These are phyloP conservation scores for Meteorus cinctellus DNA, from an alignment of 2,888 invertebrate genomes.

Conservation along the genomic window DNA sequence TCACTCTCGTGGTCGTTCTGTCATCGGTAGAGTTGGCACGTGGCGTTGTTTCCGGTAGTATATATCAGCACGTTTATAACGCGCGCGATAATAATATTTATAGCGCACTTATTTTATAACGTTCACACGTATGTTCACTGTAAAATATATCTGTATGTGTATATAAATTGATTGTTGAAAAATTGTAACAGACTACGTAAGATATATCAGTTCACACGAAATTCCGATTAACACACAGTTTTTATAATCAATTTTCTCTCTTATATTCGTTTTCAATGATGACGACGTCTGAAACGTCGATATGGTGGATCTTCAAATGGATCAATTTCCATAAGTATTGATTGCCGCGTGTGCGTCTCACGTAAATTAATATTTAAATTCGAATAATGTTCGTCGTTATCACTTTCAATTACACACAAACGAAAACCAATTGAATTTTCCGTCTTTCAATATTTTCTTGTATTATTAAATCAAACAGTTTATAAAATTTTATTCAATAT, in stretches of 20 bases:
- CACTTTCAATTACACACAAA: conserved; percentile 22
- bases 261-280: conserved; percentile 34
- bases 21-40: conserved; percentile 15
- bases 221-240: not conserved
- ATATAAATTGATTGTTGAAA: not conserved
- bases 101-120: conserved; percentile 3
- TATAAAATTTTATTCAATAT: not conserved
- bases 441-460: not conserved
- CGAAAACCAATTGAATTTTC: conserved; percentile 3
- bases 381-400: not conserved
- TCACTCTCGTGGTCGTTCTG: conserved; percentile 4
- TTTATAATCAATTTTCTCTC: not conserved
- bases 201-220: not conserved
- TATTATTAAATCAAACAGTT: not conserved
- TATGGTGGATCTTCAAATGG: conserved; percentile 69
- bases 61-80: not conserved
- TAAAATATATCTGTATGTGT: not conserved
- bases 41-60: conserved; percentile 2
- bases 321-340: conserved; percentile 67
- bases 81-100: conserved; percentile 8
- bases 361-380: conserved; percentile 24
- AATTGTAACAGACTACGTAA: not conserved
- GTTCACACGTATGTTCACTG: conserved; percentile 5
- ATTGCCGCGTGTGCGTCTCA: conserved; percentile 43
- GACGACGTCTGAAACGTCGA: conserved; percentile 65